These are phyloP conservation scores for Heliconius congener DNA, from an alignment of 1,140 invertebrate species.

Conservation along the genomic window DNA sequence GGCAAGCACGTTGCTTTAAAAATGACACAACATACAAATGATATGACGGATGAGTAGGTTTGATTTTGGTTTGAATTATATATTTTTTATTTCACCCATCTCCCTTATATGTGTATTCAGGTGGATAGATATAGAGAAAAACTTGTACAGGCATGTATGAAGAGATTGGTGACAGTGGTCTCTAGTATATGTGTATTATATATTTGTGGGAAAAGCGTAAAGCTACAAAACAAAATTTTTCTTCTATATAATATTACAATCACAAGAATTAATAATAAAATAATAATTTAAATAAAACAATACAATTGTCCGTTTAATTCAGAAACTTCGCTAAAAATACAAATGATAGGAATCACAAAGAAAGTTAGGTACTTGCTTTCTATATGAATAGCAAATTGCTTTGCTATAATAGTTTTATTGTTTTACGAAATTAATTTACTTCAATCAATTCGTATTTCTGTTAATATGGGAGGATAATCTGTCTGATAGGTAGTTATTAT, in stretches of 20 bases:
- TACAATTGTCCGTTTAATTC: not conserved
- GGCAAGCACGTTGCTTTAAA: not conserved
- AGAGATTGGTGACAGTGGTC: no score
- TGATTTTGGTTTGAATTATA: not conserved
- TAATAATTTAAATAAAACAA: not conserved
- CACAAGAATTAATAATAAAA: not conserved
- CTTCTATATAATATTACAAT: not conserved
- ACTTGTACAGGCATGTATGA: no score
- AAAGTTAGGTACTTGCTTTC: not conserved
- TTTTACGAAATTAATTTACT: not conserved
- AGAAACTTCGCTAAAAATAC: not conserved
- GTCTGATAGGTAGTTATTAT: no score
- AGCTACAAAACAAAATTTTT: no score
- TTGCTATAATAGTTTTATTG: not conserved
- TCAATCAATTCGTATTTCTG: not conserved
- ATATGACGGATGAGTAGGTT: not conserved
- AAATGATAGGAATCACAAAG: not conserved
- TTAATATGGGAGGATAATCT: not conserved
- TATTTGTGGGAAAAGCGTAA: no score
- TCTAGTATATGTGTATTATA: no score
- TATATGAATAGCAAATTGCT: slow-evolving; percentile 1
- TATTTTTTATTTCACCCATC: not conserved
- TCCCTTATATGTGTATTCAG: no score
- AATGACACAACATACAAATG: not conserved
- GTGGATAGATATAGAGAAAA: no score